These are phyloP conservation scores for Cyphomyrus plagiostoma DNA, from an alignment of 2,113 vertebrate species.

Conservation along the genomic window DNA sequence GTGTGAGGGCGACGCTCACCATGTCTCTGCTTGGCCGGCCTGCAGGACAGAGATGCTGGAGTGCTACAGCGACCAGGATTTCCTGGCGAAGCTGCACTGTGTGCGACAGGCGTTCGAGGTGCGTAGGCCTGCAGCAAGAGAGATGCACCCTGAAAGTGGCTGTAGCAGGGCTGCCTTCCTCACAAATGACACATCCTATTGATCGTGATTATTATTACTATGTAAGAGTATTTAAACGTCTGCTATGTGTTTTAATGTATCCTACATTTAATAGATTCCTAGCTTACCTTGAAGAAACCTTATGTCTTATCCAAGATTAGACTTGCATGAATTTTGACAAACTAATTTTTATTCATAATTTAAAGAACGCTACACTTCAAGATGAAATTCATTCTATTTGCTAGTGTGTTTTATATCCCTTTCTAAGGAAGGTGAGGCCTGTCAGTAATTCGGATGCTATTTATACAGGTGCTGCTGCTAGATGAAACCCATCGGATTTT, in stretches of 20 bases:
- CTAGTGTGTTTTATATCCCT: not conserved
- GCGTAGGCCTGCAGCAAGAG: not conserved
- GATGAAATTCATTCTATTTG: not conserved
- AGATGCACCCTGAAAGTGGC: not conserved
- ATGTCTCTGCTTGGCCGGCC: conserved; percentile 1
- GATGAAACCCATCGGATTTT: conserved; percentile 80
- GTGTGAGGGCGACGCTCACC: not conserved
- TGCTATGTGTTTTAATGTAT: not conserved
- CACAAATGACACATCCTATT: not conserved
- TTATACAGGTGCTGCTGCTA: conserved; percentile 72
- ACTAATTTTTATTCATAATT: not conserved
- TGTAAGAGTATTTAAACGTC: not conserved
- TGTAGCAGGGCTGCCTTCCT: not conserved
- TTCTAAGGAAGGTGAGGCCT: not conserved
- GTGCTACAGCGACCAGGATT: conserved; percentile 91
- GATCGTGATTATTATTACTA: too few species aligned
- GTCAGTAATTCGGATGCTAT: not conserved
- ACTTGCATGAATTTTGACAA: not conserved
- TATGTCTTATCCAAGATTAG: not conserved
- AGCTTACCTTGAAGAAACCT: not conserved
- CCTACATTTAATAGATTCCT: not conserved
- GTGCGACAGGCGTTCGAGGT: conserved; percentile 68
- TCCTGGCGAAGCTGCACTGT: conserved; percentile 83
- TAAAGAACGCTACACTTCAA: not conserved
- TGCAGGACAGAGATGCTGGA: conserved; percentile 76